These are phyloP conservation scores for Megathymus violae DNA, from an alignment of 1,140 invertebrate species.

Conservation along the genomic window DNA sequence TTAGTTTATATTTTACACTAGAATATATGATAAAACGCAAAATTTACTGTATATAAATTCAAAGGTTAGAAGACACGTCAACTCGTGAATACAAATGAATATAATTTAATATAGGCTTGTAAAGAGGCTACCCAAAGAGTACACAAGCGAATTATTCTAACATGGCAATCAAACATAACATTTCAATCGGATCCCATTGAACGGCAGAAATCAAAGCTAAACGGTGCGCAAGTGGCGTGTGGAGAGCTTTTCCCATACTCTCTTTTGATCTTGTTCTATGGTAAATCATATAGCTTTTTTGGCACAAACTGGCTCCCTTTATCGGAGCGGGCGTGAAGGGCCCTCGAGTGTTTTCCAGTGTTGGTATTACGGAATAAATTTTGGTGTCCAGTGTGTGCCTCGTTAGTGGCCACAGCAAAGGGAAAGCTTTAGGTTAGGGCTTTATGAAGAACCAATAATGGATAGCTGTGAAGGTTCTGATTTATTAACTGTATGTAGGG, in stretches of 20 bases:
- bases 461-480: background rate
- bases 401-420: slow-evolving; percentile 22
- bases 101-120: too few relatives aligned
- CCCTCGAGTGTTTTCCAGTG: slow-evolving; percentile 19
- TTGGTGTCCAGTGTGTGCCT: slow-evolving; percentile 32
- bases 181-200: slow-evolving; percentile 35
- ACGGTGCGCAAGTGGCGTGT: slow-evolving; percentile 31
- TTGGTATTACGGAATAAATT: slow-evolving; percentile 28
- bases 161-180: slow-evolving; percentile 39
- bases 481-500: too few relatives aligned
- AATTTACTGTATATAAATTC: too few relatives aligned
- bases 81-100: background rate
- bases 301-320: slow-evolving; percentile 40
- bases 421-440: slow-evolving; percentile 15
- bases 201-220: slow-evolving; percentile 38
- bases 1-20: too few relatives aligned
- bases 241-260: slow-evolving; percentile 33
- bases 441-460: background rate
- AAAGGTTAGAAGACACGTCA: too few relatives aligned
- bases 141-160: slow-evolving; percentile 34
- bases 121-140: slow-evolving; percentile 32
- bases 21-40: too few relatives aligned
- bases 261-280: slow-evolving; percentile 41
- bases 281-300: slow-evolving; percentile 39
- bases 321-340: slow-evolving; percentile 33